phyloP scores from a whole-genome alignment of 2,888 invertebrate species.

The Plebejus argus region DNA sequence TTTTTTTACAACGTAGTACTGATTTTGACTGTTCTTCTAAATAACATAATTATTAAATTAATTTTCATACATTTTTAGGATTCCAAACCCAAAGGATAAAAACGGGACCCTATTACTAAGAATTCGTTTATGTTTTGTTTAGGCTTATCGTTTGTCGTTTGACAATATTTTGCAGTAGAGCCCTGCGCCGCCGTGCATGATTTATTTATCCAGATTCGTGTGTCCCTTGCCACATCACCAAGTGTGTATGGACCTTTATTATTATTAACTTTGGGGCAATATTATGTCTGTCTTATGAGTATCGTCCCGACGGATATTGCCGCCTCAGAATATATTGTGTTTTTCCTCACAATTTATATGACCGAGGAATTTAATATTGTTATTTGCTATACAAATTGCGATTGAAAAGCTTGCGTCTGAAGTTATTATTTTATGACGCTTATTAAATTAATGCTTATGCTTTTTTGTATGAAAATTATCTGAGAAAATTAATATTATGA shows the following conservation, averaged over 20 bases:
- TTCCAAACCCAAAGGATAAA: too few species aligned
- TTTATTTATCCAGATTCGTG: background rate
- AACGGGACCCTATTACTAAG: too few species aligned
- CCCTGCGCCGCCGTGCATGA: too few species aligned
- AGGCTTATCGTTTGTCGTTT: too few species aligned
- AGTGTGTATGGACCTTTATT: background rate
- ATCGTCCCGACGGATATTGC: constrained; percentile 19
- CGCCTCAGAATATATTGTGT: constrained; percentile 25
- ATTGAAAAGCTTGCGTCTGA: background rate
- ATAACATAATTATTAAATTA: too few species aligned
- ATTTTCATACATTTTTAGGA: too few species aligned
- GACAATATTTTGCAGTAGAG: too few species aligned
- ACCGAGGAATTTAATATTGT: constrained; percentile 27
- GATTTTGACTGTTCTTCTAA: too few species aligned
- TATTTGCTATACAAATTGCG: constrained; percentile 27
- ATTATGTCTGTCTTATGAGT: constrained; percentile 22
- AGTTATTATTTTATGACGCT: background rate
- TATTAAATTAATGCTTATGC: background rate
- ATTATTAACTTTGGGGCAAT: constrained; percentile 24
- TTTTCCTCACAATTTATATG: constrained; percentile 22
- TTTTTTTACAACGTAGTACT: too few species aligned
- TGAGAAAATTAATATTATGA: too few species aligned
- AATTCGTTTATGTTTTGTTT: too few species aligned
- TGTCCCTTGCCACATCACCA: background rate
- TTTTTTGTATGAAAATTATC: background rate